phyloP scores from a whole-genome alignment of 2,113 vertebrate genomes.

The Labrus mixtus region DNA sequence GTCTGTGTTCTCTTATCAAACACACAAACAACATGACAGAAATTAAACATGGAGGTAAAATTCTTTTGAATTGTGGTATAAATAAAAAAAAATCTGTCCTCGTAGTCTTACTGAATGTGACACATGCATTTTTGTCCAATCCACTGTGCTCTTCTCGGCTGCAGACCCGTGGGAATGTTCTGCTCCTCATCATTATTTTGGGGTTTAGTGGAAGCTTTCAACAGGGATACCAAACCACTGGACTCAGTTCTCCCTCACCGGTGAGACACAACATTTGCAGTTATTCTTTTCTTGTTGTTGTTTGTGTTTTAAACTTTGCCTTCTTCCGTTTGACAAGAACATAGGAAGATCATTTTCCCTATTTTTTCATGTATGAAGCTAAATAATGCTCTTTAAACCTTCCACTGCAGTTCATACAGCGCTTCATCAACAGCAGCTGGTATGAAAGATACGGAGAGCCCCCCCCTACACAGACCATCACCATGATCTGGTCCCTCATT shows the following conservation, averaged over 20 bases:
- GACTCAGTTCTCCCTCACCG: constrained; percentile 81
- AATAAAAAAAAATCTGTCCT: too few relatives aligned
- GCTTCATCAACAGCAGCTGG: constrained; percentile 84
- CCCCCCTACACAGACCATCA: constrained; percentile 60
- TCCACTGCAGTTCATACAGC: constrained; percentile 76
- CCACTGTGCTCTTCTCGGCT: neutral
- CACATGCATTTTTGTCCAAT: too few relatives aligned
- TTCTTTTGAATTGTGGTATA: too few relatives aligned
- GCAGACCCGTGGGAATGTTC: constrained; percentile 74
- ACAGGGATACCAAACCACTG: constrained; percentile 72
- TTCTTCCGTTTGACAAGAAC: neutral
- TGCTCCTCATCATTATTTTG: constrained; percentile 79
- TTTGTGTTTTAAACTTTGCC: too few relatives aligned
- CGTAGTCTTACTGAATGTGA: neutral
- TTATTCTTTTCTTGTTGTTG: neutral
- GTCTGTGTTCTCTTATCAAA: too few relatives aligned
- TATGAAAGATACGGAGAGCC: constrained; percentile 60
- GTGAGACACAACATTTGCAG: constrained; percentile 52
- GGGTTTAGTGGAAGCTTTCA: constrained; percentile 83
- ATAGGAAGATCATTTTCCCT: too few relatives aligned
- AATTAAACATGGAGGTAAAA: too few relatives aligned
- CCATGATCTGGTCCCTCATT: constrained; percentile 80
- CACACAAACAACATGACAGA: too few relatives aligned
- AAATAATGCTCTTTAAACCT: neutral
- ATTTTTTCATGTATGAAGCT: too few relatives aligned